Evolutionary conservation across 2,888 invertebrate genomes (phyloP), one percentile per base, ranked within the genome.

Genomic region (Metellina segmentata): DNA sequence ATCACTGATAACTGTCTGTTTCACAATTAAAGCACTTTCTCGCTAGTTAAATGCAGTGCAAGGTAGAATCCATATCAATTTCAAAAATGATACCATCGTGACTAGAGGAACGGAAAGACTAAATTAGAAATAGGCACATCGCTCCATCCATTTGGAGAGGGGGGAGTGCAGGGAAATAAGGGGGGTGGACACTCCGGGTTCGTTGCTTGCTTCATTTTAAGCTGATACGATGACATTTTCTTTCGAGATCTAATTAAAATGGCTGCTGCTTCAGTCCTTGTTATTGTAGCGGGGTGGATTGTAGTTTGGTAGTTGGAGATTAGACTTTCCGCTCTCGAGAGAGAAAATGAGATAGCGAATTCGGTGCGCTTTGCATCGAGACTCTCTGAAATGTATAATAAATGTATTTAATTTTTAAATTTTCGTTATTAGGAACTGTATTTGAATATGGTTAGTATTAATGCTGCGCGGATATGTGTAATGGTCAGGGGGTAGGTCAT

Each of bases 221-320:
- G 49, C 61, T 74, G 77, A 77, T 75, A 53, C 69, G 87, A 71
- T 81, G 87, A 72, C 87, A 81, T 87, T 87, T 87, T 87, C 87
- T 87, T 87, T 81, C 87, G 72, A 72, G 72, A 81, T 52, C 87
- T 87, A 87, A 87, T 87, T 87, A 87, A 87, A 87, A 81, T 75
- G 48, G 61, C 77, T 77, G 69, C 11, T 61, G 61, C 61, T 34
- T 61, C 49, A 13, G 20, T 61, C 49, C 11, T 51, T 69, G 85
- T 77, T 77, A 69, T 48, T 51, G 20, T 48, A 53, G 69, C 8
- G 77, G 61, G 53, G 74, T 53, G 20, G 53, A 83, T 83, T 83
- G 83, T 72, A 53, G 34, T 69, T 51, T 49, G 19, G 61, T 34
- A 61, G 20, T 53, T 34, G 16, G 20, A 83, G 74, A 83, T 83